Evolutionary conservation across 2,888 invertebrate species (phyloP), one percentile per base, ranked within the genome.

Genomic region (Cheilosia soror): DNA sequence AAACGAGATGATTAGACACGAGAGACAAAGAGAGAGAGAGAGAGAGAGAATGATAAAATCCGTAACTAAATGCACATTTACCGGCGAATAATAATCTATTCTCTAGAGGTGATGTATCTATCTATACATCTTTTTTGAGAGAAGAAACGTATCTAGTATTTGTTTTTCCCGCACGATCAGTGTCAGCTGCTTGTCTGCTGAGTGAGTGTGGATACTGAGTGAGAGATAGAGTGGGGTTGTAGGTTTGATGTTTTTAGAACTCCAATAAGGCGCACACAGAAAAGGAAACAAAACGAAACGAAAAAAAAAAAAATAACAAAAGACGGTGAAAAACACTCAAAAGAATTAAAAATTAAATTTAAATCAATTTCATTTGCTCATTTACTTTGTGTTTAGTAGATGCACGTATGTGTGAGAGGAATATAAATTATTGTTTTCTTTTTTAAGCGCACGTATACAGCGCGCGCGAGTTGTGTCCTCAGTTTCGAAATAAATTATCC

Each of bases 181-280:
- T 79, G 79, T 84, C 79, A 84, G 83, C 83, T 79, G 83, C 51
- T 71, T 84, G 75, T 58, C 73, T 75, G 65, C 83, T 75, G 79
- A 79, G 69, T 84, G 73, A 84, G 69, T 84, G 51, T 51, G 60
- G 65, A 73, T 68, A 73, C 78, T 75, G 83, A 84, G 73, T 75
- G 83, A 77, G 66, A 68, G 55, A 66, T 66, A 55, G 66, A 58
- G 63, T 71, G 77, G 83, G 78, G 68, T 58, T 72, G 57, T 69
- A 9, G 57, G 25, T n/a, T 62, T 55, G 42, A 55, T 31, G 20
- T 31, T 25, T 53, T 55, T 25, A 51, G 44, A 53, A 47, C 55
- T 55, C 63, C 51, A 53, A 58, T 13, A 51, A 76, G 65, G 42
- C 40, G 51, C 25, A 58, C 31, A 60, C 66, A 62, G 57, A 75